Evolutionary conservation across 2,113 vertebrate species (phyloP).

Genomic region (Chlorodrepanis virens): DNA sequence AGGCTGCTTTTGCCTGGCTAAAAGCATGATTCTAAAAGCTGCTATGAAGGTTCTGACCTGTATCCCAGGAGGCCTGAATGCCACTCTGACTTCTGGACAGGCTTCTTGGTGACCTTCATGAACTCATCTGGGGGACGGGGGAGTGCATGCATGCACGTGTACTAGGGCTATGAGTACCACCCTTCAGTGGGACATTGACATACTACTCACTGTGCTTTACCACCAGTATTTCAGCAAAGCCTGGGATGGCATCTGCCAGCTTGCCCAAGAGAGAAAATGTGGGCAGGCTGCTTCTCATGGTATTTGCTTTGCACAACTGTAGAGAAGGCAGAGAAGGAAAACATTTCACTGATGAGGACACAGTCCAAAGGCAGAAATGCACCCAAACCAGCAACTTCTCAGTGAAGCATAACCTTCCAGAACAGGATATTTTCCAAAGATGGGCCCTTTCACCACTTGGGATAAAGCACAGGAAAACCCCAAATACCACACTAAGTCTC

Average conservation of each 20-base stretch:
- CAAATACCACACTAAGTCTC: background rate
- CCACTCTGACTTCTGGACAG: background rate
- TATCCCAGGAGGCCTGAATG: background rate
- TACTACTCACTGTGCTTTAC: constrained; percentile 80
- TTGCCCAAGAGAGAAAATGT: constrained; percentile 85
- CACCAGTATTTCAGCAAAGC: constrained; percentile 76
- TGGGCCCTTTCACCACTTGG: background rate
- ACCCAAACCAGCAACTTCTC: background rate
- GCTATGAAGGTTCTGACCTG: background rate
- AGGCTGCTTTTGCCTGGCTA: background rate
- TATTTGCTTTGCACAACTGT: constrained; percentile 67
- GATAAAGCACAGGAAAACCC: background rate
- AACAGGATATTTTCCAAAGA: background rate
- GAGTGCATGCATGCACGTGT: fast-evolving
- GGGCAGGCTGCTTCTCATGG: constrained; percentile 73
- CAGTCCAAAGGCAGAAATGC: background rate
- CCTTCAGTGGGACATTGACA: background rate
- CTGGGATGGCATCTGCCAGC: constrained; percentile 80
- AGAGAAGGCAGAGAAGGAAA: background rate
- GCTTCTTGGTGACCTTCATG: background rate
- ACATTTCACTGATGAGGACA: background rate
- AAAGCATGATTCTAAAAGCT: background rate
- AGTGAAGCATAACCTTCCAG: background rate
- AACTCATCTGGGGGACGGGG: fast-evolving
- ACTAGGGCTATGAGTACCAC: background rate